These are phyloP conservation scores for Agrilus planipennis DNA, from an alignment of 1,140 invertebrate species.

Conservation along the genomic window DNA sequence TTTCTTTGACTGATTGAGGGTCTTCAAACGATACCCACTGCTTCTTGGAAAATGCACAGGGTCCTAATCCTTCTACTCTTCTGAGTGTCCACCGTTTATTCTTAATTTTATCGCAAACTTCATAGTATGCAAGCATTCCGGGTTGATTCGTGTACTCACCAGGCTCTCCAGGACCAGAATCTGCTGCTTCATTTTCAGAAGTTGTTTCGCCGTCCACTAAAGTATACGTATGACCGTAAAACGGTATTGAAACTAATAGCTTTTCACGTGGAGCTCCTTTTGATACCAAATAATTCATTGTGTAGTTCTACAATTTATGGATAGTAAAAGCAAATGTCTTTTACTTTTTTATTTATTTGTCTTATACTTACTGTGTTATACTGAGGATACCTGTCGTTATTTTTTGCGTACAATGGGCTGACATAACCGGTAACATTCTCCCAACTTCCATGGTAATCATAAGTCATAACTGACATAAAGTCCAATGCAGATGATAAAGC, in stretches of 20 bases:
- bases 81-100: conserved; percentile 46
- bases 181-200: conserved; percentile 36
- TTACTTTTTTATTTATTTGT: neutral
- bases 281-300: conserved; percentile 57
- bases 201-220: conserved; percentile 42
- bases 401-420: conserved; percentile 57
- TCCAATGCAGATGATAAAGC: conserved; percentile 56
- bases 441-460: conserved; percentile 83
- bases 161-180: conserved; percentile 57
- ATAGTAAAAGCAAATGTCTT: conserved; percentile 1
- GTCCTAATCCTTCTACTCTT: conserved; percentile 45
- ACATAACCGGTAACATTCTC: conserved; percentile 70
- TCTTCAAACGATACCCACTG: conserved; percentile 92
- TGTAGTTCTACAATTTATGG: conserved; percentile 49
- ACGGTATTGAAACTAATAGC: conserved; percentile 72
- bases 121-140: conserved; percentile 81
- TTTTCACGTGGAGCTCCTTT: conserved; percentile 69
- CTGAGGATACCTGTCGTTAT: conserved; percentile 52
- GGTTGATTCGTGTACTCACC: conserved; percentile 79
- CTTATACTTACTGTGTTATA: conserved; percentile 61
- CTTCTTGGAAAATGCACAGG: conserved; percentile 64
- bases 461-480: conserved; percentile 80
- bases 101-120: conserved; percentile 69
- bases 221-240: conserved; percentile 80
- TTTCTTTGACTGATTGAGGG: conserved; percentile 56